phyloP scores from a whole-genome alignment of 2,888 invertebrate genomes.

The Epistrophe grossulariae region DNA sequence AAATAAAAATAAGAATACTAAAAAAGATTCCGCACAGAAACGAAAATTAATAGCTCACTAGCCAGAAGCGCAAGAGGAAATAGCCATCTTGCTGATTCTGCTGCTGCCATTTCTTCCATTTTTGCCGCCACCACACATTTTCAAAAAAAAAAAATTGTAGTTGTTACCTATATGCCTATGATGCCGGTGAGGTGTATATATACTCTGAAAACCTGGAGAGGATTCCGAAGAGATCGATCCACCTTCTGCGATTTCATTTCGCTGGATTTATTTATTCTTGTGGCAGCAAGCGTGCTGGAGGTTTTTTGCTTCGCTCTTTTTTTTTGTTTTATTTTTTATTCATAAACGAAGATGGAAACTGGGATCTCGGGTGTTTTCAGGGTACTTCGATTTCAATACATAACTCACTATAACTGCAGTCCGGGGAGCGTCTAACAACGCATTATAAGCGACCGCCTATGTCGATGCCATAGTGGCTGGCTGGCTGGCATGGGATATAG shows the following conservation, averaged over 20 bases:
- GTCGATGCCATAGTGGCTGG: slow-evolving; percentile 72
- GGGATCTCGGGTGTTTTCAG: slow-evolving; percentile 72
- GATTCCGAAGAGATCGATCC: slow-evolving; percentile 65
- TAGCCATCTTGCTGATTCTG: slow-evolving; percentile 67
- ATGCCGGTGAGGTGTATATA: background rate
- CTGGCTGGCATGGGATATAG: slow-evolving; percentile 26
- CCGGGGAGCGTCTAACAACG: slow-evolving; percentile 65
- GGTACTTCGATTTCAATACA: slow-evolving; percentile 75
- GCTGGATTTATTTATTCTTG: slow-evolving; percentile 67
- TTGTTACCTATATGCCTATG: background rate
- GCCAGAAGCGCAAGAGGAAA: slow-evolving; percentile 75
- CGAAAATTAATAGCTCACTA: slow-evolving; percentile 75
- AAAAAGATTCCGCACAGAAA: slow-evolving; percentile 44
- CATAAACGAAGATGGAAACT: slow-evolving; percentile 59
- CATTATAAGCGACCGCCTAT: slow-evolving; percentile 72
- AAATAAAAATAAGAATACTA: slow-evolving; percentile 16
- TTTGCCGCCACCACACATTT: slow-evolving; percentile 29
- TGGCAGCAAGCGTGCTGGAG: slow-evolving; percentile 17
- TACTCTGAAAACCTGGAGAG: slow-evolving; percentile 38
- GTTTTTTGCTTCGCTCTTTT: background rate
- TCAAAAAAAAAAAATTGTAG: slow-evolving; percentile 4
- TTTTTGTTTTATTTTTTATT: slow-evolving; percentile 3
- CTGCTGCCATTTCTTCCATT: slow-evolving; percentile 42
- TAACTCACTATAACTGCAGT: slow-evolving; percentile 71
- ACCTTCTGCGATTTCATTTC: slow-evolving; percentile 73